Conservation (phyloP, 2,113 vertebrate species). For the Myocastor coypus region DNA sequence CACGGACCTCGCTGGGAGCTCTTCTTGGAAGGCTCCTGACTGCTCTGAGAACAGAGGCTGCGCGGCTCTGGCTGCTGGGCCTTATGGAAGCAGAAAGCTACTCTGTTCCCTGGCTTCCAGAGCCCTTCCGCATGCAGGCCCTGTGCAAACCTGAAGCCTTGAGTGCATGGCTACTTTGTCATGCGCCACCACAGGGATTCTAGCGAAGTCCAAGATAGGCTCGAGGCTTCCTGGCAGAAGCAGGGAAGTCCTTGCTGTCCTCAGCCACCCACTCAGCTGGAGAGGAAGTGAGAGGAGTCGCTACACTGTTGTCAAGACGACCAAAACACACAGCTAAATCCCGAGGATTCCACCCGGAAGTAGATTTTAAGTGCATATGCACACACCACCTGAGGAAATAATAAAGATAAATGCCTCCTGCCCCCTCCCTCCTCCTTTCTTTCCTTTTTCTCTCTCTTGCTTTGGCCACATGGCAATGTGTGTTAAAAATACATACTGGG, state of each 20-base stretch:
- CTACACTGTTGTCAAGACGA: conserved; percentile 72
- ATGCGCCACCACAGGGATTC: not conserved
- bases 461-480: conserved; percentile 48
- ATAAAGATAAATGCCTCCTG: not conserved
- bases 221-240: not conserved
- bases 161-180: not conserved
- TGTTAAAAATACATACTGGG: conserved; percentile 73
- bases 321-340: conserved; percentile 74
- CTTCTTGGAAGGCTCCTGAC: accelerated
- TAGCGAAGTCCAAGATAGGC: not conserved
- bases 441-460: not conserved
- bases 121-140: not conserved
- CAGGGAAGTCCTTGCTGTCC: not conserved
- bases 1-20: not conserved
- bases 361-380: conserved; percentile 34
- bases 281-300: conserved; percentile 65
- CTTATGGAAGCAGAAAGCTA: not conserved
- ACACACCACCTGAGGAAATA: conserved; percentile 37
- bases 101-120: not conserved
- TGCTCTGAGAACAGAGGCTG: not conserved
- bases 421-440: too few species aligned
- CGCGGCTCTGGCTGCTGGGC: not conserved
- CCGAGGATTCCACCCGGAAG: conserved; percentile 61
- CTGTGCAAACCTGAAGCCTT: not conserved
- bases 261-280: not conserved